phyloP scores from a whole-genome alignment of 1,140 invertebrate species.

The Paraescarpia echinospica region DNA sequence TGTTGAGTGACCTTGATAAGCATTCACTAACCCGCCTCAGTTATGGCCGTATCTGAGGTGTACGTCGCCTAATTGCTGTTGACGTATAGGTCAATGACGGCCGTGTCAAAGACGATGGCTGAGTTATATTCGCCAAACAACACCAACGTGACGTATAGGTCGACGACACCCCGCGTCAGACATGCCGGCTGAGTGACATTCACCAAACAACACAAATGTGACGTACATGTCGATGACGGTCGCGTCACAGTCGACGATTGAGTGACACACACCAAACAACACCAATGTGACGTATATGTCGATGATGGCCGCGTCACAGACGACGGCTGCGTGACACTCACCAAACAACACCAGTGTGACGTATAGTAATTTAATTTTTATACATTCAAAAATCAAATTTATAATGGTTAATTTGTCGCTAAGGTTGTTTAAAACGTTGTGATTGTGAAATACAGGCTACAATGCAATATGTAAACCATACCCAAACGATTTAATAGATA shows the following conservation, averaged over 20 bases:
- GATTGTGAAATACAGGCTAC: too few relatives aligned
- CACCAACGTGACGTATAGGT: background rate
- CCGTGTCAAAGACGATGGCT: background rate
- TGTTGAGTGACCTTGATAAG: background rate
- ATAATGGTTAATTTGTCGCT: too few relatives aligned
- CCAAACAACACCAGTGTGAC: background rate
- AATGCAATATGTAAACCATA: too few relatives aligned
- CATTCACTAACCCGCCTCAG: too few relatives aligned
- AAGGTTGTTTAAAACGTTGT: too few relatives aligned
- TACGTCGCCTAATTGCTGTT: background rate
- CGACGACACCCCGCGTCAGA: background rate
- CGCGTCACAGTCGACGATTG: background rate
- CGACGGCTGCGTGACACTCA: too few relatives aligned
- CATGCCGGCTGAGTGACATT: background rate
- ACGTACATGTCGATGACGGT: background rate
- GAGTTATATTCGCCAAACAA: background rate
- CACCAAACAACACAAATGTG: background rate
- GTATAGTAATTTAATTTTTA: too few relatives aligned
- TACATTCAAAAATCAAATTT: too few relatives aligned
- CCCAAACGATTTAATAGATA: too few relatives aligned
- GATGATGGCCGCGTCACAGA: too few relatives aligned
- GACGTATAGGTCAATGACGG: background rate
- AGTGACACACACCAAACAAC: background rate
- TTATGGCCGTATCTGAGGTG: background rate
- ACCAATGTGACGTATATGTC: background rate